These are phyloP conservation scores for Pandemis cinnamomeana DNA, from an alignment of 2,888 invertebrate genomes.

Conservation along the genomic window DNA sequence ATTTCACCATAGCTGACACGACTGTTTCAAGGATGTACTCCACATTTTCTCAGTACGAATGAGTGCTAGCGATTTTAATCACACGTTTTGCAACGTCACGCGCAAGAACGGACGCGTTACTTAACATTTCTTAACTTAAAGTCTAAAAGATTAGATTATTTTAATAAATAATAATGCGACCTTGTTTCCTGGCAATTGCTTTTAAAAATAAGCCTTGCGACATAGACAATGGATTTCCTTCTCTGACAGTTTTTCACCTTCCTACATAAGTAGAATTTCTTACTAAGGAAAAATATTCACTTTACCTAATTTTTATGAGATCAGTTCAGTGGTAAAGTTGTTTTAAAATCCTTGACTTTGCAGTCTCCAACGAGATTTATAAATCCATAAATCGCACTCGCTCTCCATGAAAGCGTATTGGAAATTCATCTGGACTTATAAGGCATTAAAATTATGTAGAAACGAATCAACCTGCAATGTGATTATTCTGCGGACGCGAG, in stretches of 20 bases:
- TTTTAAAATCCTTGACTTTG: neutral
- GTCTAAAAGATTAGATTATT: constrained; percentile 7
- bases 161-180: constrained; percentile 7
- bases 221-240: neutral
- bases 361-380: neutral
- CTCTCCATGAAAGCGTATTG: constrained; percentile 22
- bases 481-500: constrained; percentile 37
- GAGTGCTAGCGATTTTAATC: constrained; percentile 47
- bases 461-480: constrained; percentile 43
- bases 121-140: constrained; percentile 30
- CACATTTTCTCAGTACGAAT: constrained; percentile 44
- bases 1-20: constrained; percentile 43
- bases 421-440: constrained; percentile 24
- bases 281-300: neutral
- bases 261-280: no score
- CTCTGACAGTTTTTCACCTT: no score
- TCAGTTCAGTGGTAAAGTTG: neutral
- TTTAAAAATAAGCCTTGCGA: neutral
- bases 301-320: neutral
- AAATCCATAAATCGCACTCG: constrained; percentile 13
- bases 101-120: constrained; percentile 41
- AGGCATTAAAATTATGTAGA: constrained; percentile 28
- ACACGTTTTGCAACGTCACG: constrained; percentile 50
- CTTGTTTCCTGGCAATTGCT: neutral
- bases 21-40: constrained; percentile 47